Conservation (phyloP, 1,140 invertebrate genomes). For the Neodiprion pinetum region DNA sequence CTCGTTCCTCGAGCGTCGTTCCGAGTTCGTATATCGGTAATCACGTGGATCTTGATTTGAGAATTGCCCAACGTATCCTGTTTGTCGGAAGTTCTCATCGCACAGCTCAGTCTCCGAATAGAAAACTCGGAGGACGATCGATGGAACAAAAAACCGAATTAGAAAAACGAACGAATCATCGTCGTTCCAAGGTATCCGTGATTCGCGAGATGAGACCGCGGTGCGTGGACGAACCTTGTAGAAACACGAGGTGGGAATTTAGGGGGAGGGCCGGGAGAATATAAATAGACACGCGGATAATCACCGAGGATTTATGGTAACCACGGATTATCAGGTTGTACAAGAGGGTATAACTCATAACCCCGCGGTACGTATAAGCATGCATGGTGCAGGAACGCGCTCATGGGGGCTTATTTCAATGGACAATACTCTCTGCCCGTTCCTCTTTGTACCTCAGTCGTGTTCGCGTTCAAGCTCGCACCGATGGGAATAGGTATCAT, state of each 20-base stretch:
- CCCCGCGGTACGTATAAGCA: constrained; percentile 50
- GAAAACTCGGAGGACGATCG: too few relatives aligned
- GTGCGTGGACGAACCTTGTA: constrained; percentile 1
- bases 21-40: too few relatives aligned
- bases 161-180: too few relatives aligned
- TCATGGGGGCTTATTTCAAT: constrained; percentile 50
- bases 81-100: too few relatives aligned
- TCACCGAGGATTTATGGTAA: constrained; percentile 64
- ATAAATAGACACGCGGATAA: constrained; percentile 63
- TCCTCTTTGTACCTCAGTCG: constrained; percentile 34
- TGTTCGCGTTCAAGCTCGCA: constrained; percentile 18
- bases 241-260: constrained; percentile 19
- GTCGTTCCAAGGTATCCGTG: background rate
- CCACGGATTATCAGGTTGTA: constrained; percentile 64
- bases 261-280: constrained; percentile 42
- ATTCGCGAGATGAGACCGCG: constrained; percentile 28
- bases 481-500: background rate
- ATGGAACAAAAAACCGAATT: too few relatives aligned
- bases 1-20: too few relatives aligned
- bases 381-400: background rate
- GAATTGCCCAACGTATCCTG: too few relatives aligned
- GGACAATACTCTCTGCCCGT: constrained; percentile 49
- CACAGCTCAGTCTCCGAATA: too few relatives aligned
- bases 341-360: constrained; percentile 63
- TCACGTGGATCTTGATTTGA: too few relatives aligned